Evolutionary conservation across 1,140 invertebrate species (phyloP).

Genomic region (Apocrypta bakeri): DNA sequence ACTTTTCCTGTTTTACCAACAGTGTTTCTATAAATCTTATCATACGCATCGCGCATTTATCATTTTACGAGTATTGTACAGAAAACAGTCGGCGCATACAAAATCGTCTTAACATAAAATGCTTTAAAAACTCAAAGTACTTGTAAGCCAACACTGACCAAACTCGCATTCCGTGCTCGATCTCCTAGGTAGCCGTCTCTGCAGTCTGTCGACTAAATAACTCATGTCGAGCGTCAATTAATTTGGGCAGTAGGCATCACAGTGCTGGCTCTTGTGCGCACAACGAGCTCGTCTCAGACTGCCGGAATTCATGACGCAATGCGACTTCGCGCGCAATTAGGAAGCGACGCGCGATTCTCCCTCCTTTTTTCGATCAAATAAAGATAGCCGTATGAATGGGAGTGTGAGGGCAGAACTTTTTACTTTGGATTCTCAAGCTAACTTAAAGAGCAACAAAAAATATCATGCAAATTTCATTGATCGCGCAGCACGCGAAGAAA

Average conservation of each 20-base stretch:
- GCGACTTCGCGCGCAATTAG: constrained; percentile 1
- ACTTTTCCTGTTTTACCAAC: neutral
- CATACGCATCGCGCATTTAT: no score
- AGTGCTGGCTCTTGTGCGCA: neutral
- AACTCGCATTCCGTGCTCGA: neutral
- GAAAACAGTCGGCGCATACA: no score
- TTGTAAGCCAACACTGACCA: neutral
- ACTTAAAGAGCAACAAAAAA: neutral
- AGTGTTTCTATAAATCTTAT: neutral
- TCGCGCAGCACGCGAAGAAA: no score
- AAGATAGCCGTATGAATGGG: neutral
- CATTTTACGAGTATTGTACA: no score
- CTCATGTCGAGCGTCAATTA: constrained; percentile 26
- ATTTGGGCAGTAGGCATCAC: constrained; percentile 3
- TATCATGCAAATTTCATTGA: no score
- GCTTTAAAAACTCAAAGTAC: neutral
- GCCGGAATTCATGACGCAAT: constrained; percentile 17
- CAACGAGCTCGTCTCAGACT: constrained; percentile 5
- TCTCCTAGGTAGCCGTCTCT: neutral
- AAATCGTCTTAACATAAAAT: neutral
- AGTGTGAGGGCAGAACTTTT: neutral
- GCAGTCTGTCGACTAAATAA: neutral
- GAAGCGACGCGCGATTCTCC: neutral
- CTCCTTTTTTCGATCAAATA: neutral
- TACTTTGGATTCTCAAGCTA: no score